A percentile compares a stretch with the other conserved stretches of the same genome.
Evolutionary conservation across 2,797 vertebrate genomes (phyloP).

Genomic region (Buceros bicornis): DNA sequence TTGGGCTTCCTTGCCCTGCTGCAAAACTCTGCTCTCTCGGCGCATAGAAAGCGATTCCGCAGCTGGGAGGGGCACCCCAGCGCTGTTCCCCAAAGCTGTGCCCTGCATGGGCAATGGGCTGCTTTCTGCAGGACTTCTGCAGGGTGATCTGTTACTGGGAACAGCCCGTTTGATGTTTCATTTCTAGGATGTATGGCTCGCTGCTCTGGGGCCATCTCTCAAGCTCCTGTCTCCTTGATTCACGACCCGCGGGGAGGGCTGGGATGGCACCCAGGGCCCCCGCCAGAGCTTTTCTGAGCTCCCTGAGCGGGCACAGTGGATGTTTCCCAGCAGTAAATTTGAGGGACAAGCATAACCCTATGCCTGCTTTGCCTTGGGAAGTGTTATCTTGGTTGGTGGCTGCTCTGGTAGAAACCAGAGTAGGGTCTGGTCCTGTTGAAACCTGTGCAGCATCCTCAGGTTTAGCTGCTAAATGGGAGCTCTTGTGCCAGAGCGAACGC

Average conservation of each 20-base stretch:
- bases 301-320: rapidly evolving
- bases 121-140: constrained; percentile 15
- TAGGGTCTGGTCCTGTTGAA: neutral
- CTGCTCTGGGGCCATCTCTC: neutral
- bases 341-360: neutral
- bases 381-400: neutral
- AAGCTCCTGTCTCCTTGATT: neutral
- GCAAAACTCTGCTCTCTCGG: neutral
- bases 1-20: neutral
- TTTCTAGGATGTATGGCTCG: neutral
- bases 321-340: neutral
- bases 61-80: rapidly evolving
- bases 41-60: rapidly evolving
- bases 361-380: rapidly evolving
- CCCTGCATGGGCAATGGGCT: neutral
- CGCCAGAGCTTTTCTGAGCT: neutral
- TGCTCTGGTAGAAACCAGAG: neutral
- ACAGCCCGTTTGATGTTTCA: neutral
- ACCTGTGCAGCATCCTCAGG: neutral
- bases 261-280: rapidly evolving
- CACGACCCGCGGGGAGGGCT: neutral
- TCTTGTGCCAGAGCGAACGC: neutral
- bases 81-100: neutral
- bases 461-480: neutral
- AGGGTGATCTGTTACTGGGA: constrained; percentile 31